Base-by-base conservation (phyloP, 2,797 vertebrate genomes). In the Fratercula arctica region DNA sequence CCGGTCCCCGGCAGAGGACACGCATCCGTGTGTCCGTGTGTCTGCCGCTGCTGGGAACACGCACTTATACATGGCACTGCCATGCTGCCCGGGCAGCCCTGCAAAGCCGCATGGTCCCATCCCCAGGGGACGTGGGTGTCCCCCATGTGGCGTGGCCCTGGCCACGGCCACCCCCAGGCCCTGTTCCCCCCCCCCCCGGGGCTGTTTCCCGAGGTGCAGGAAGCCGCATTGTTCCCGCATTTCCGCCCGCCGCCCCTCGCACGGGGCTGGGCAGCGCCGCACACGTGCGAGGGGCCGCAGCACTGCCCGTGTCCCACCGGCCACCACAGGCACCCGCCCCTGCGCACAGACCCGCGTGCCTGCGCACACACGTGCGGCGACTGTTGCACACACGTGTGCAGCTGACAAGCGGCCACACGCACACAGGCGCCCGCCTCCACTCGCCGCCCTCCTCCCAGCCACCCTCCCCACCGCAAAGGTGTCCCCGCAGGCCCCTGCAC, bases 21-120 rank as follows among this genome's bases (percentile, higher is more conserved):
- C 0, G 0, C 24, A 12, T 18, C 6, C 4, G 8, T 4, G 15
- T 16, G 8, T 46, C 63, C 0, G 0, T 6, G 8, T 20, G 28
- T 72, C 46, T 79, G 63, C 54, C 4, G 0, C 37, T 31, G 57
- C 84, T 31, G 39, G 35, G 24, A 39, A 61, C 23, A 16, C 0
- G 0, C 26, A 2, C 8, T 37, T 10, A 23, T 0, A 21, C 13
- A 8, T 9, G 25, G 35, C 24, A 70, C 19, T 4, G 1, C 46
- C 24, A 4, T 0, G 0, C 50, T 7, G 5, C 39, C 37, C 2
- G 2, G 10, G 33, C 25, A n/a, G 14, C 48, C 80, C 76, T 33
- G 26, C 53, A 77, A 75, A 81, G 61, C 61, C 72, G 6, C 35
- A 2, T 4, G 48, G 48, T 69, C 16, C 51, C 60, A 45, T 70